Conservation (phyloP, 2,797 vertebrate species). For the Gastrophryne carolinensis region DNA sequence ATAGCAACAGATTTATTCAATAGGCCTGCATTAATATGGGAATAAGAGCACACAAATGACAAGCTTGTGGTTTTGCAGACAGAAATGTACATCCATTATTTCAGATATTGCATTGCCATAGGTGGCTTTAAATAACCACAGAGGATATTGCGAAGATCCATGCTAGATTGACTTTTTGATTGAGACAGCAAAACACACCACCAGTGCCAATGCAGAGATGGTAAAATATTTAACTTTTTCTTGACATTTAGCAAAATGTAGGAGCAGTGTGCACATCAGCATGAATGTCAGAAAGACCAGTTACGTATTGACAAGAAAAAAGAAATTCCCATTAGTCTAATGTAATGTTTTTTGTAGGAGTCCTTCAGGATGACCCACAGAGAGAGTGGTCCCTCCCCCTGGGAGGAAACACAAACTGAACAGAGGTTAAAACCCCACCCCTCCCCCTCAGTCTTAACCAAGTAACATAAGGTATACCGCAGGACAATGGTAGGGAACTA, state of each 20-base stretch:
- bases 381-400: too few relatives aligned
- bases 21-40: slow-evolving; percentile 59
- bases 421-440: too few relatives aligned
- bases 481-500: too few relatives aligned
- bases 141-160: not conserved
- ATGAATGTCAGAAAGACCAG: not conserved
- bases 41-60: slow-evolving; percentile 54
- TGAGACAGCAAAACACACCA: not conserved
- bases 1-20: slow-evolving; percentile 59
- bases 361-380: too few relatives aligned
- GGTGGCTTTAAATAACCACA: not conserved
- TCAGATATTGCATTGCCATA: slow-evolving; percentile 17
- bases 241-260: not conserved
- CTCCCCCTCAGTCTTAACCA: too few relatives aligned
- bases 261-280: not conserved
- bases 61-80: slow-evolving; percentile 27
- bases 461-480: too few relatives aligned
- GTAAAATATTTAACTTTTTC: not conserved
- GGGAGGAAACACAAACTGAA: too few relatives aligned
- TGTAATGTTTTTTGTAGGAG: too few relatives aligned
- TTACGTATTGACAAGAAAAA: not conserved
- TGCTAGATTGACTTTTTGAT: not conserved
- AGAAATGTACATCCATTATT: slow-evolving; percentile 8
- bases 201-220: not conserved
- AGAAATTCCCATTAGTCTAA: not conserved